Percentiles rank a stretch among this genome's conserved stretches.
Conservation (phyloP, 1,140 invertebrate species). For the Rhyacophila brunnea region DNA sequence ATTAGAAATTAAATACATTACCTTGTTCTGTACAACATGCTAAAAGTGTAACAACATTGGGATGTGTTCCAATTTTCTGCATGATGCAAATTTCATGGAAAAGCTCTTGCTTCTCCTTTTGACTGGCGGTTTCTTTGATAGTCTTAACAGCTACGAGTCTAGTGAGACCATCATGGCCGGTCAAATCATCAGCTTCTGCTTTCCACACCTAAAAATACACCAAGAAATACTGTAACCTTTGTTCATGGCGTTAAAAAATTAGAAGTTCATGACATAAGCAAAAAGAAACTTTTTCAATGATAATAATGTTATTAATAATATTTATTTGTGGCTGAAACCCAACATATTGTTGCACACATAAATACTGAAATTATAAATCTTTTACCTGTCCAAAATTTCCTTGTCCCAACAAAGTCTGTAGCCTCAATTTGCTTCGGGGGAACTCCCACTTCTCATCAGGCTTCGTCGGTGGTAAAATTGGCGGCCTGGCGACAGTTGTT, state of each 20-base stretch:
- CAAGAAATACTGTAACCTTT: too few relatives aligned
- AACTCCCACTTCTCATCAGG: constrained; percentile 71
- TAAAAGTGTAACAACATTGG: constrained; percentile 81
- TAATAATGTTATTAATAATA: too few relatives aligned
- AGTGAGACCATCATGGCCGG: constrained; percentile 72
- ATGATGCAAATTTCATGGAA: constrained; percentile 77
- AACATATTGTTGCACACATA: neutral
- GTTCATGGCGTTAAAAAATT: too few relatives aligned
- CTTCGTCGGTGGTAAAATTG: constrained; percentile 53
- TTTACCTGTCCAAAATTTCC: constrained; percentile 80
- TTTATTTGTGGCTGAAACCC: too few relatives aligned
- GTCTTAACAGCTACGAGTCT: constrained; percentile 80
- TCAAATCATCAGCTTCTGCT: constrained; percentile 76
- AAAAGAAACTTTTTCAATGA: too few relatives aligned
- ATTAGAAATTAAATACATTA: constrained; percentile 39
- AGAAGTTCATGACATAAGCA: too few relatives aligned
- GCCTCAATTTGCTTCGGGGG: constrained; percentile 70
- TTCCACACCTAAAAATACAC: constrained; percentile 73
- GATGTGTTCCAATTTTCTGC: constrained; percentile 81
- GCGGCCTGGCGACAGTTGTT: constrained; percentile 52
- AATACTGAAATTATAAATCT: neutral
- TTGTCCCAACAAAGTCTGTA: constrained; percentile 77
- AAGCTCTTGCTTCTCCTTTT: constrained; percentile 76
- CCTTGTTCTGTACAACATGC: constrained; percentile 83
- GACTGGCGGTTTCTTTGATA: constrained; percentile 70